Percentiles rank a stretch among this genome's conserved stretches.
phyloP scores from a whole-genome alignment of 2,113 vertebrate species.

The Cranoglanis bouderius region DNA sequence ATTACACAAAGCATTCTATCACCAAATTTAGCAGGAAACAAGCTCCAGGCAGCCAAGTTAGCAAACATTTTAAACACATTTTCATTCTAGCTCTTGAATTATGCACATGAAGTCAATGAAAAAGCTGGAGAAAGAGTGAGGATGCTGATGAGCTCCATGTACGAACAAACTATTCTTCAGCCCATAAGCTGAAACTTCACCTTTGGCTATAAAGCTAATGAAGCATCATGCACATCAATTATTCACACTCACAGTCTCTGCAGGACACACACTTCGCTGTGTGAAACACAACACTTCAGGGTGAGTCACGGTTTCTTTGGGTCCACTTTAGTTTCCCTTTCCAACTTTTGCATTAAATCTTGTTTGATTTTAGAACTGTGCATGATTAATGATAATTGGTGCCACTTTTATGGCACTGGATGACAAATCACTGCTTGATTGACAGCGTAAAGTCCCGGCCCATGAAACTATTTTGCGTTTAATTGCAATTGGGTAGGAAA shows the following conservation, averaged over 20 bases:
- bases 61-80: slow-evolving; percentile 7
- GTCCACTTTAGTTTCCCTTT: slow-evolving; percentile 1
- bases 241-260: slow-evolving; percentile 17
- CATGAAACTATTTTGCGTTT: background rate
- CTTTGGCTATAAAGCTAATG: slow-evolving; percentile 39
- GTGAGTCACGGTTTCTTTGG: background rate
- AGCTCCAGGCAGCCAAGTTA: background rate
- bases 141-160: background rate
- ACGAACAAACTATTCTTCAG: slow-evolving; percentile 10
- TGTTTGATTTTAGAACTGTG: background rate
- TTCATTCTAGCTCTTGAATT: background rate
- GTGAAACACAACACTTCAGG: slow-evolving; percentile 5
- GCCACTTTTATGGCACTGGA: background rate
- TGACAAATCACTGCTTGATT: background rate
- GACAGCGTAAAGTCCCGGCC: background rate
- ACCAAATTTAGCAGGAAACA: background rate
- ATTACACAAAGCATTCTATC: background rate
- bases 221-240: slow-evolving; percentile 22
- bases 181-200: slow-evolving; percentile 24
- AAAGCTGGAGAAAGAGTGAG: too few species aligned
- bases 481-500: background rate
- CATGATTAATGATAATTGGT: slow-evolving; percentile 4
- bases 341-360: background rate
- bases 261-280: background rate
- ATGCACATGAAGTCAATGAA: slow-evolving; percentile 60